Evolutionary conservation across 30 jellyfish, hydroid and myxozoan genomes (phyloP).

Genomic region (Turritopsis dohrnii): DNA sequence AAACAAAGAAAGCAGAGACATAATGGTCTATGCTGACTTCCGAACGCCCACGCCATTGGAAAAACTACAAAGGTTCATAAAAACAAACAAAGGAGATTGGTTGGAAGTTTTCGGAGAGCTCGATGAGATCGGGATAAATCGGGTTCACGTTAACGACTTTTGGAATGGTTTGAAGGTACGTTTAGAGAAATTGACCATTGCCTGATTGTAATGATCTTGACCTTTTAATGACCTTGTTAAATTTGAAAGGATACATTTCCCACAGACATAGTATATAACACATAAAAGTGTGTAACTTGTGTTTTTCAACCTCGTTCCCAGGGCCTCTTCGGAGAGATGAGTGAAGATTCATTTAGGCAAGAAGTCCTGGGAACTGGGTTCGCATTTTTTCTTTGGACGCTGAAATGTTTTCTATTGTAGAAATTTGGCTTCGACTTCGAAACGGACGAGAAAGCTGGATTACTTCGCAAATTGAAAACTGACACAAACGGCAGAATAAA

Average conservation of each 20-base stretch:
- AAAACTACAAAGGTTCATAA: slow-evolving; percentile 25
- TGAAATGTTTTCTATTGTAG: background rate
- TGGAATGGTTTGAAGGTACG: slow-evolving; percentile 42
- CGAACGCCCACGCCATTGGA: slow-evolving; percentile 25
- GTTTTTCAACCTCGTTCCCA: too few species aligned
- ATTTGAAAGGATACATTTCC: too few species aligned
- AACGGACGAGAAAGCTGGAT: background rate
- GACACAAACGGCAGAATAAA: slow-evolving; percentile 27
- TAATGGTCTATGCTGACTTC: slow-evolving; percentile 48
- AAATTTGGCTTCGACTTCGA: slow-evolving; percentile 10
- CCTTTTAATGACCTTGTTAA: too few species aligned
- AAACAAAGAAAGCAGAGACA: slow-evolving; percentile 23
- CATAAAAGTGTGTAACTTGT: too few species aligned
- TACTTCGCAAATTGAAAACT: slow-evolving; percentile 23
- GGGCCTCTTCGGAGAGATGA: too few species aligned
- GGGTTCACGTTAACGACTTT: slow-evolving; percentile 43
- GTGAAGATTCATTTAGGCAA: background rate
- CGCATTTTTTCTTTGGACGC: too few species aligned
- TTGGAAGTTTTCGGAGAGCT: slow-evolving; percentile 27
- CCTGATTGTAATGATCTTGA: background rate
- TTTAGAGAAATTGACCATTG: background rate
- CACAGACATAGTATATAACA: too few species aligned
- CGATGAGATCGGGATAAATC: slow-evolving; percentile 27
- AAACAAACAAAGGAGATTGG: slow-evolving; percentile 44
- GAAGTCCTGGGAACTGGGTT: too few species aligned